Evolutionary conservation across 2,888 invertebrate genomes (phyloP), one percentile per base, ranked within the genome.

Genomic region (Tetanocera ferruginea): DNA sequence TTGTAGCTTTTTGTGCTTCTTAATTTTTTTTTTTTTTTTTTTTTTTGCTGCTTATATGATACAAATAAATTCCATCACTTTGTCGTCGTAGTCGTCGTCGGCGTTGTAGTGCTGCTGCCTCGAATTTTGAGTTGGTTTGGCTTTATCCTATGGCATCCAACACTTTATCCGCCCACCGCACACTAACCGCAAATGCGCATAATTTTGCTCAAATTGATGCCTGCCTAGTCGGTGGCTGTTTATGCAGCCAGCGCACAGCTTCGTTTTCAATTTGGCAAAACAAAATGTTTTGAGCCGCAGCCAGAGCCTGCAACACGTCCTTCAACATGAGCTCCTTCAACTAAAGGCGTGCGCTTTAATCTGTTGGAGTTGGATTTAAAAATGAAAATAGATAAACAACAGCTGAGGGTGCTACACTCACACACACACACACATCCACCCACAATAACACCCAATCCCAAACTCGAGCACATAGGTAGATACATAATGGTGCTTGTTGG

Each of bases 181-280:
- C 14, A 23, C 60, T 73, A 81, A 81, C 82, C 82, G 71, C 81
- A 81, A 81, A 79, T 79, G 80, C 79, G 81, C 79, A 82, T 82
- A 81, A 82, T 82, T 82, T 80, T 80, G 71, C 80, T 64, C 51
- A 78, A 70, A 5, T 37, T n/a, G 8, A 14, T 28, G 14, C 62
- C 19, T 62, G 19, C 28, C 49, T 73, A n/a, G n/a, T 14, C 25
- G 5, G 28, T n/a, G n/a, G 43, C 73, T 23, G 17, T 23, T n/a
- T 19, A 60, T 52, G 60, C 25, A 51, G 14, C 25, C 51, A 28
- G 14, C 25, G 71, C 71, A 51, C 51, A 69, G 23, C 55, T 57
- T 52, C 49, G 80, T 80, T 82, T 82, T 82, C 81, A 81, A 82
- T 82, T 82, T 82, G 80, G 79, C 80, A 55, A 75, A 78, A 78